Percentiles rank a stretch among this genome's conserved stretches.
Conservation (phyloP, 2,113 vertebrate genomes). For the Engraulis encrasicolus region DNA sequence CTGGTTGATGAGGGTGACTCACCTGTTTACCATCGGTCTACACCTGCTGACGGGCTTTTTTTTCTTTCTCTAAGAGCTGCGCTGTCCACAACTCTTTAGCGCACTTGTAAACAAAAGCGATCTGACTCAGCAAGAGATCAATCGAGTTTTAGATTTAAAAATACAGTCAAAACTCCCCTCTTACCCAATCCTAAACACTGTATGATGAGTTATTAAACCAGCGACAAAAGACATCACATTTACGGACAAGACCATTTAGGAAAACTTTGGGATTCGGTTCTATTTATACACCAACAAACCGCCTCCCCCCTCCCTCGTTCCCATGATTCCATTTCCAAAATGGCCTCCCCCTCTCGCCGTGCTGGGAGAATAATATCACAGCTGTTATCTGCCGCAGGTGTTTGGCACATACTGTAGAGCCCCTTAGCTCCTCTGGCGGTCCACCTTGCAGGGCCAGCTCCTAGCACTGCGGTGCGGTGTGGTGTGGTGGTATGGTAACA, state of each 20-base stretch:
- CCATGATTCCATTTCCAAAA: not conserved
- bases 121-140: not conserved
- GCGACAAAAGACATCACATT: not conserved
- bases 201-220: not conserved
- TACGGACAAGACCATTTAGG: not conserved
- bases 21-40: not conserved
- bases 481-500: too few relatives aligned
- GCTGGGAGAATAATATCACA: not conserved
- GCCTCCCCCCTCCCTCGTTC: not conserved
- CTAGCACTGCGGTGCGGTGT: too few relatives aligned
- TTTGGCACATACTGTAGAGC: not conserved
- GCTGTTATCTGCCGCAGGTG: not conserved
- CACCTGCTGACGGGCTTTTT: too few relatives aligned
- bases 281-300: not conserved
- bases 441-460: not conserved
- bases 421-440: not conserved
- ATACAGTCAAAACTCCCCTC: not conserved
- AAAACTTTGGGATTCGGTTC: not conserved
- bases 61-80: too few relatives aligned
- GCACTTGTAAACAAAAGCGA: not conserved
- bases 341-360: not conserved
- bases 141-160: not conserved
- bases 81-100: too few relatives aligned
- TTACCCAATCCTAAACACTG: not conserved
- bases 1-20: not conserved